Base-by-base conservation (phyloP, 1,140 invertebrate species). In the Anthonomus grandis region DNA sequence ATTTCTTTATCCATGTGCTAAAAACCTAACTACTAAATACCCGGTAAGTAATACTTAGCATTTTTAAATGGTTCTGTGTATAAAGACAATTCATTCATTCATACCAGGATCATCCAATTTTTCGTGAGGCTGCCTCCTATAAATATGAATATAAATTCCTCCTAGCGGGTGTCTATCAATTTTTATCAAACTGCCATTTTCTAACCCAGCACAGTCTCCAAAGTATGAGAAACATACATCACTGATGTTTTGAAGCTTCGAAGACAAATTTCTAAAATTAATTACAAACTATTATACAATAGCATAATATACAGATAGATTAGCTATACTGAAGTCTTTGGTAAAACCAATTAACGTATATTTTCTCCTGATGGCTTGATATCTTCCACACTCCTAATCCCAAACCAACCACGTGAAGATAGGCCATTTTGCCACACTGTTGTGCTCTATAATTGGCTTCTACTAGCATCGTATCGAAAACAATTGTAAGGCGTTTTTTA, bases 381-480 rank as follows among this genome's bases (percentile, higher is more conserved):
- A 72, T 69, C 59, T 65, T 76, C 78, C 78, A 79, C 5, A 79
- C 78, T 2, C 78, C 77, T 12, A 80, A 62, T 60, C 78, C 78
- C 47, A 73, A 72, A 10, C 76, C 76, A 39, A 77, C 70, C 41
- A 77, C 58, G 60, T 74, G 66, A 22, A 74, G 51, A 54, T 66
- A 72, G 0, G 65, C 69, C 17, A 51, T 60, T 34, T 54, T 74
- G 18, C 52, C 59, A 17, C 44, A 59, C 23, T 50, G 34, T 10
- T 60, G 48, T 1, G 66, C 71, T 57, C 73, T 69, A 18, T 64
- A 41, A 37, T 68, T 68, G 0, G 70, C 68, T 57, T 72, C 70
- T 4, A 70, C 25, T 15, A 72, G 47, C 17, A 68, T 38, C 22
- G 65, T 65, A 46, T 71, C 69, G 39, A 72, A 65, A 6, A 67